A percentile compares a stretch with the other conserved stretches of the same genome.
These are phyloP conservation scores for Sisor rabdophorus DNA, from an alignment of 2,113 vertebrate species.

Conservation along the genomic window DNA sequence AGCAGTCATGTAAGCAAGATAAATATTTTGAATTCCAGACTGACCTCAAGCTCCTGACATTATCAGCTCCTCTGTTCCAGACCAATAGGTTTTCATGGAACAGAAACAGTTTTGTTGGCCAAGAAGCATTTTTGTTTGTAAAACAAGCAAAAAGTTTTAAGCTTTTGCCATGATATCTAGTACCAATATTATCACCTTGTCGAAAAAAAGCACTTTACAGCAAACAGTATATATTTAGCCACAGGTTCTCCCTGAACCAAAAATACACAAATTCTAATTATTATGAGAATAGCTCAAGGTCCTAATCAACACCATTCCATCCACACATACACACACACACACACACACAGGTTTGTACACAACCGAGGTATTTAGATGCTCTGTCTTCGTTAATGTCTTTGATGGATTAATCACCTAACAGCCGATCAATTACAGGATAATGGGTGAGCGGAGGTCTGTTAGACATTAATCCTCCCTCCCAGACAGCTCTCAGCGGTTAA, in stretches of 20 bases:
- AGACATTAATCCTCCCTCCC: slow-evolving; percentile 42
- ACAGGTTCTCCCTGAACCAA: not conserved
- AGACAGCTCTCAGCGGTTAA: slow-evolving; percentile 38
- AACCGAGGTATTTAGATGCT: slow-evolving; percentile 29
- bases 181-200: not conserved
- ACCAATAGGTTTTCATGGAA: not conserved
- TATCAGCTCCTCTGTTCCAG: slow-evolving; percentile 16
- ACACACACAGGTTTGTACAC: slow-evolving; percentile 3
- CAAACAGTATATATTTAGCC: slow-evolving; percentile 3
- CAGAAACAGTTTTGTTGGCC: slow-evolving; percentile 9
- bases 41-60: slow-evolving; percentile 12
- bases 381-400: slow-evolving; percentile 45
- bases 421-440: slow-evolving; percentile 46
- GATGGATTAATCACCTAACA: slow-evolving; percentile 48
- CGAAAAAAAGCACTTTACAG: not conserved
- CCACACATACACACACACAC: slow-evolving; percentile 5
- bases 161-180: not conserved
- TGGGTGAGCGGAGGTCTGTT: slow-evolving; percentile 42
- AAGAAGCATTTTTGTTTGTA: slow-evolving; percentile 12
- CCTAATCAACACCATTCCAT: slow-evolving; percentile 24
- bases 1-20: not conserved
- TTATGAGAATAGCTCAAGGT: slow-evolving; percentile 25
- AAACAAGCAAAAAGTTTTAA: not conserved
- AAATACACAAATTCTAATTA: slow-evolving; percentile 19
- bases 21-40: not conserved